These are phyloP conservation scores for Myotis vivesi DNA, from an alignment of 2,797 vertebrate species.

Conservation along the genomic window DNA sequence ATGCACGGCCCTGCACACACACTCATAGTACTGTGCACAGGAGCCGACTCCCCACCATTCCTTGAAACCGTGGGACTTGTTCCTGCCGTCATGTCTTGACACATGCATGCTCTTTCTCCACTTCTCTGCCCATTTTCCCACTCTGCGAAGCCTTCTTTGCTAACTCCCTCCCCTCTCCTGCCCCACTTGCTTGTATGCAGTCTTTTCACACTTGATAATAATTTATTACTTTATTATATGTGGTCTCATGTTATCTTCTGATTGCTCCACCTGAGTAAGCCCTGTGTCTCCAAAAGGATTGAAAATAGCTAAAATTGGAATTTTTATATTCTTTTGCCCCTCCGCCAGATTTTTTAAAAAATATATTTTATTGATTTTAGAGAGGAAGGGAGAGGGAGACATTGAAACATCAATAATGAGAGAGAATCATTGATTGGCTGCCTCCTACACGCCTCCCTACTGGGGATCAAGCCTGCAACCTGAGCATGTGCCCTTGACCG, in stretches of 20 bases:
- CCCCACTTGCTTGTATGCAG: not conserved
- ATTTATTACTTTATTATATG: not conserved
- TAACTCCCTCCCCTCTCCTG: not conserved
- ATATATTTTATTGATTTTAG: too few species aligned
- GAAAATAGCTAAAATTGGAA: not conserved
- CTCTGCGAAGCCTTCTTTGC: not conserved
- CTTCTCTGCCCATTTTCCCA: not conserved
- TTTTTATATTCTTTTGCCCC: not conserved
- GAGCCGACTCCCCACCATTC: accelerated
- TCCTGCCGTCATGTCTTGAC: not conserved
- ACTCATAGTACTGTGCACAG: accelerated
- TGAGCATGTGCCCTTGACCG: too few species aligned
- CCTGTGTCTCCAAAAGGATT: not conserved
- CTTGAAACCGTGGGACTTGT: not conserved
- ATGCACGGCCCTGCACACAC: accelerated
- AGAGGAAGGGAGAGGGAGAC: too few species aligned
- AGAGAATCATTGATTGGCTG: too few species aligned
- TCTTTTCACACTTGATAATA: not conserved
- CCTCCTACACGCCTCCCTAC: too few species aligned
- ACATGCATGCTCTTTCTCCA: not conserved
- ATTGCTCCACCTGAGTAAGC: not conserved
- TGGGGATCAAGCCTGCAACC: too few species aligned
- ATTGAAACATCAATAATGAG: too few species aligned
- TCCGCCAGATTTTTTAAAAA: not conserved
- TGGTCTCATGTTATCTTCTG: not conserved